Percentiles rank a stretch among this genome's conserved stretches.
phyloP scores from a whole-genome alignment of 1,140 invertebrate species.

The Drosophila sp. region DNA sequence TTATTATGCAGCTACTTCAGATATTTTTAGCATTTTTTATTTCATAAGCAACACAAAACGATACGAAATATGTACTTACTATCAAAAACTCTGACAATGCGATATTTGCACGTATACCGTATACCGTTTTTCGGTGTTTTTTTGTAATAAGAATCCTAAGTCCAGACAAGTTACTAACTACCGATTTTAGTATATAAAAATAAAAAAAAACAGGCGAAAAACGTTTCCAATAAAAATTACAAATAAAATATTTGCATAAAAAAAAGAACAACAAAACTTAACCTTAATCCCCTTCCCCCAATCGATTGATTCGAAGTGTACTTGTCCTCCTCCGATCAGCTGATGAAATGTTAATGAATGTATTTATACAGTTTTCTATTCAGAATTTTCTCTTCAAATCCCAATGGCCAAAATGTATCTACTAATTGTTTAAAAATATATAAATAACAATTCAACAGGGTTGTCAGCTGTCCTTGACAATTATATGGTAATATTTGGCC shows the following conservation, averaged over 20 bases:
- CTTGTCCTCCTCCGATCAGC: conserved; percentile 60
- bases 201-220: conserved; percentile 34
- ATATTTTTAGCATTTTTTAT: conserved; percentile 62
- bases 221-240: conserved; percentile 74
- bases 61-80: conserved; percentile 56
- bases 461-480: conserved; percentile 36
- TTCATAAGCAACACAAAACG: conserved; percentile 53
- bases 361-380: conserved; percentile 54
- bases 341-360: conserved; percentile 70
- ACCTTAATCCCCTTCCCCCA: conserved; percentile 54
- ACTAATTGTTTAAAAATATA: conserved; percentile 46
- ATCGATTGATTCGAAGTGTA: conserved; percentile 40
- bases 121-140: conserved; percentile 44
- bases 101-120: conserved; percentile 29
- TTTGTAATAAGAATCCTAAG: conserved; percentile 68
- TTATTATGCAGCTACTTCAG: conserved; percentile 76
- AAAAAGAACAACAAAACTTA: conserved; percentile 17
- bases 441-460: conserved; percentile 53
- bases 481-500: background rate
- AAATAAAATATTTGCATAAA: conserved; percentile 69
- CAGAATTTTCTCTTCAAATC: background rate
- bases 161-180: conserved; percentile 69
- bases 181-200: conserved; percentile 60
- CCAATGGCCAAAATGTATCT: background rate
- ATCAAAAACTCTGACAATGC: conserved; percentile 40